Percentiles rank a stretch among this genome's conserved stretches.
phyloP scores from a whole-genome alignment of 1,140 invertebrate genomes.

The Oncopodura yosiiana region DNA sequence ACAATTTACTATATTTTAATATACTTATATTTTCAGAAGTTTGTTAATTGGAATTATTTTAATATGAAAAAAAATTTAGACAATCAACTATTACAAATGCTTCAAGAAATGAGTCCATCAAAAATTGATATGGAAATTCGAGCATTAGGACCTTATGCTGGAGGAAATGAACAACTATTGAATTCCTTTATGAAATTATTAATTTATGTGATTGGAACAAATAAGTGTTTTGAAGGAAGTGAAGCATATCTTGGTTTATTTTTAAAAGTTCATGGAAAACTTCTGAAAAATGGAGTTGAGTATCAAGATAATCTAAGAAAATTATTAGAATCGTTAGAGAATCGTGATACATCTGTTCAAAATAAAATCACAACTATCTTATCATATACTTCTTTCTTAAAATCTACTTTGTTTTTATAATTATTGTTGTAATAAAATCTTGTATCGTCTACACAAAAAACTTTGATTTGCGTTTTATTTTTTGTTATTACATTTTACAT shows the following conservation, averaged over 20 bases:
- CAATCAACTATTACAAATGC: slow-evolving; percentile 51
- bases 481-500: no score
- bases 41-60: slow-evolving; percentile 43
- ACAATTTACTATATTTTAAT: no score
- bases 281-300: neutral
- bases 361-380: no score
- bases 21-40: slow-evolving; percentile 61
- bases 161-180: slow-evolving; percentile 58
- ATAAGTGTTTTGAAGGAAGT: slow-evolving; percentile 79
- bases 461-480: no score
- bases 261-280: no score
- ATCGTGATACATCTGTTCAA: no score
- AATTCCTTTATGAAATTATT: slow-evolving; percentile 71
- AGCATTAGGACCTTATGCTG: slow-evolving; percentile 59
- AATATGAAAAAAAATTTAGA: slow-evolving; percentile 37
- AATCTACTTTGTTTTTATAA: no score
- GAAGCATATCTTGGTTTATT: slow-evolving; percentile 87
- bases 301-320: neutral
- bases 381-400: no score
- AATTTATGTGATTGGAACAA: slow-evolving; percentile 57
- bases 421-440: no score
- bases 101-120: slow-evolving; percentile 75
- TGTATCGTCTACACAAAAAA: no score
- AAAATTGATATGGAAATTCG: slow-evolving; percentile 83
- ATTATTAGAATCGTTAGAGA: neutral